phyloP scores from a whole-genome alignment of 2,113 vertebrate genomes.

The Cricetomys ansorgei region DNA sequence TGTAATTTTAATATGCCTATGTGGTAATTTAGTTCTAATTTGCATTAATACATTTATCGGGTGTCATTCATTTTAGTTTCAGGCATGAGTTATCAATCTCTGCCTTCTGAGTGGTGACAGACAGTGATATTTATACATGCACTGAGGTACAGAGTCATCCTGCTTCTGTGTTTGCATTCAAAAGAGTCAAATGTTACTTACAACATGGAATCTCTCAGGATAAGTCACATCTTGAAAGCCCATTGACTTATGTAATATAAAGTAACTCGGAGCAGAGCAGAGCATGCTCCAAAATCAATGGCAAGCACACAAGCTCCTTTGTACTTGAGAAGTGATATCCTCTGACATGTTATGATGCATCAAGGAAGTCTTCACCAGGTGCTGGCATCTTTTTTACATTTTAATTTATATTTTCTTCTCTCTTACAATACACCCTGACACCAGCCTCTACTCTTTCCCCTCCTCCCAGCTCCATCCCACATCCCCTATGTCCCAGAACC shows the following conservation, averaged over 20 bases:
- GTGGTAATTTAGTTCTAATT: background rate
- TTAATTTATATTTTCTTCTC: too few relatives aligned
- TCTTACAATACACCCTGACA: too few relatives aligned
- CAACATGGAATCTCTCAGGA: background rate
- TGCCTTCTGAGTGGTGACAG: background rate
- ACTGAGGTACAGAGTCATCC: background rate
- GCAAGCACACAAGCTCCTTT: background rate
- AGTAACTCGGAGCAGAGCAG: background rate
- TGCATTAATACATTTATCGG: background rate
- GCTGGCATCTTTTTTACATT: accelerated
- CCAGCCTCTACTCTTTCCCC: too few relatives aligned
- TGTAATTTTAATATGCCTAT: background rate
- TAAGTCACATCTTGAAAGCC: background rate
- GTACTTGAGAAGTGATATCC: too few relatives aligned
- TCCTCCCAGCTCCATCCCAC: too few relatives aligned
- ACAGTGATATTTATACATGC: background rate
- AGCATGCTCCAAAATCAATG: background rate
- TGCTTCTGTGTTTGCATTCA: background rate
- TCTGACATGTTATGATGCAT: background rate
- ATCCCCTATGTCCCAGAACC: too few relatives aligned
- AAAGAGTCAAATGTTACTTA: background rate
- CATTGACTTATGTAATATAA: background rate
- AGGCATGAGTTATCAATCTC: background rate
- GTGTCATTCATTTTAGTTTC: background rate
- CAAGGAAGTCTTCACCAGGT: background rate